Evolutionary conservation across 2,797 vertebrate species (phyloP), one percentile per base, ranked within the genome.

Genomic region (Catostomus latipinnis): DNA sequence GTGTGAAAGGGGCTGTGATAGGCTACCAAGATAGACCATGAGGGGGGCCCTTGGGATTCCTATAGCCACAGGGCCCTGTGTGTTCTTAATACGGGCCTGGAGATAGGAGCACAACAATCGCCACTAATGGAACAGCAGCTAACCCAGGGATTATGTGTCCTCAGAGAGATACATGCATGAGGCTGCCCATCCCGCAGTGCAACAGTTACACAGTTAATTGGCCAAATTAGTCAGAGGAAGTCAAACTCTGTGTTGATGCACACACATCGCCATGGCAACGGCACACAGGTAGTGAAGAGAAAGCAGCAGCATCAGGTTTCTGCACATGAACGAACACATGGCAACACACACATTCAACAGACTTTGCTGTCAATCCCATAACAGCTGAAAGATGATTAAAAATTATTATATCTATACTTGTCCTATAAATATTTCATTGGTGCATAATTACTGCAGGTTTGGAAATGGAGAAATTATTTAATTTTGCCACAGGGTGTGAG

Each of bases 381-480:
- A 52, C 22, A 53, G 74, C 70, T 82, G 71, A 85, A 83, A 80
- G 79, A 85, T 87, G 83, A 87, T 87, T 89, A 85, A 87, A 85
- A 85, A 86, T 85, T 79, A 87, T 87, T 84, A 85, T 89, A 87
- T 83, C 84, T 75, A 73, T 74, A 63, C 82, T 85, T 71, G 71
- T 82, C 71, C 82, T 78, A 87, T 87, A 86, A 85, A 87, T 87
- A 84, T 86, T 87, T 84, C 83, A 85, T 84, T 69, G 71, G 68
- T 84, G 82, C 79, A 81, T 88, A 89, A 89, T 87, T 87, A 87
- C 83, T 76, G 74, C 71, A 87, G 84, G 75, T 87, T 82, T 60
- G 56, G 54, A 65, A 81, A 85, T 68, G 68, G 80, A 81, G 78
- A 84, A 82, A 86, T 85, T 56, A 88, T 83, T 86, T 88, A 76